Conservation (phyloP, 2,888 invertebrate species). For the Pimpla rufipes region DNA sequence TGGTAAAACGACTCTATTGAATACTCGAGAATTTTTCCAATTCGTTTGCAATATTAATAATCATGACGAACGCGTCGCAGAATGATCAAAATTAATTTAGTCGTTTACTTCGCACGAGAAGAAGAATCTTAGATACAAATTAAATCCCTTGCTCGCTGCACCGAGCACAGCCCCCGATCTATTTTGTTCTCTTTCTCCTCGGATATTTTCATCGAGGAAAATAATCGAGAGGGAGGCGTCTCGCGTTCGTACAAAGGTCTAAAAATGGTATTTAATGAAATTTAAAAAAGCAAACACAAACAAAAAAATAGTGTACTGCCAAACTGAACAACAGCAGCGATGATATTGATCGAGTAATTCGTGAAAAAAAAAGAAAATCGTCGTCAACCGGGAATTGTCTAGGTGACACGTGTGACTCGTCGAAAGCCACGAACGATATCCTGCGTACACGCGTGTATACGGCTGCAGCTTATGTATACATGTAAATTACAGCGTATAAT, state of each 20-base stretch:
- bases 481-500: constrained; percentile 73
- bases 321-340: constrained; percentile 48
- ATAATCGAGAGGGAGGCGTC: constrained; percentile 3
- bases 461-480: constrained; percentile 75
- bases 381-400: constrained; percentile 28
- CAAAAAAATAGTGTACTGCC: constrained; percentile 39
- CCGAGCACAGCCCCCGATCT: too few relatives aligned
- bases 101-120: too few relatives aligned
- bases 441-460: constrained; percentile 64
- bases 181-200: not conserved
- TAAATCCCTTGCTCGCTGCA: too few relatives aligned
- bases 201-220: constrained; percentile 13
- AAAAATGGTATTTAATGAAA: constrained; percentile 43
- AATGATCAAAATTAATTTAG: too few relatives aligned
- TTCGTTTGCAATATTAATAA: too few relatives aligned
- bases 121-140: too few relatives aligned
- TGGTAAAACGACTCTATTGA: not conserved
- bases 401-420: constrained; percentile 44
- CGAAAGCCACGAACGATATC: constrained; percentile 47
- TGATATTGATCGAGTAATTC: constrained; percentile 10
- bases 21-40: too few relatives aligned
- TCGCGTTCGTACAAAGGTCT: constrained; percentile 56
- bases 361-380: not conserved
- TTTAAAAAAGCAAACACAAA: constrained; percentile 4
- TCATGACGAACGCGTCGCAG: too few relatives aligned